Conservation (phyloP, 2,888 invertebrate species). For the Pherbina coryleti region DNA sequence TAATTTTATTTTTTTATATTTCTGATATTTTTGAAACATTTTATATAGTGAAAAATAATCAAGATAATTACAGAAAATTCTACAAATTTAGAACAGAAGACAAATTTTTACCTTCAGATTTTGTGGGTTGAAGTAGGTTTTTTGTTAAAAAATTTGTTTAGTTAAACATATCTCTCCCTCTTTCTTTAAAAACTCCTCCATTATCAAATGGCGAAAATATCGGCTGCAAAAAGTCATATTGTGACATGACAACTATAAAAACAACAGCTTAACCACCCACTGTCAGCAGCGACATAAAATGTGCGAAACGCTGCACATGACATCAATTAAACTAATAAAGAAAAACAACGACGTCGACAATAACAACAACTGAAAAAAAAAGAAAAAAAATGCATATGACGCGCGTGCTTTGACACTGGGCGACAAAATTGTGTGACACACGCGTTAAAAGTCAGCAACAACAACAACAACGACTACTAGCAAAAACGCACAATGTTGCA, state of each 20-base stretch:
- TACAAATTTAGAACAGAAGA: no score
- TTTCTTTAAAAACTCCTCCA: no score
- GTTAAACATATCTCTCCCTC: no score
- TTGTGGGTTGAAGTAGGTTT: no score
- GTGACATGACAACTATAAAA: not conserved
- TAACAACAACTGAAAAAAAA: conserved; percentile 29
- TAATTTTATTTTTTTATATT: no score
- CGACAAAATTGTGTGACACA: conserved; percentile 40
- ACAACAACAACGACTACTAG: conserved; percentile 14
- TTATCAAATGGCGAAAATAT: no score
- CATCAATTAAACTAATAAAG: conserved; percentile 67
- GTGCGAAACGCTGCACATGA: conserved; percentile 52
- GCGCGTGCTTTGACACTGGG: conserved; percentile 48
- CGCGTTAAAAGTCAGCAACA: conserved; percentile 28
- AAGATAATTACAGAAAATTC: no score
- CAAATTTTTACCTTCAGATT: no score
- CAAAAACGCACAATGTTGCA: conserved; percentile 40
- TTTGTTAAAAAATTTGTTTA: no score
- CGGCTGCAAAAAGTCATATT: no score
- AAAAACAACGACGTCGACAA: conserved; percentile 46
- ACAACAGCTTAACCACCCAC: not conserved
- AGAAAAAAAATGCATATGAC: conserved; percentile 27
- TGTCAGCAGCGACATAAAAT: not conserved
- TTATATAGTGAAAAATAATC: no score
- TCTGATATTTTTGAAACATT: no score